Conservation (phyloP, 2,888 invertebrate species). For the Lydus trimaculatus region DNA sequence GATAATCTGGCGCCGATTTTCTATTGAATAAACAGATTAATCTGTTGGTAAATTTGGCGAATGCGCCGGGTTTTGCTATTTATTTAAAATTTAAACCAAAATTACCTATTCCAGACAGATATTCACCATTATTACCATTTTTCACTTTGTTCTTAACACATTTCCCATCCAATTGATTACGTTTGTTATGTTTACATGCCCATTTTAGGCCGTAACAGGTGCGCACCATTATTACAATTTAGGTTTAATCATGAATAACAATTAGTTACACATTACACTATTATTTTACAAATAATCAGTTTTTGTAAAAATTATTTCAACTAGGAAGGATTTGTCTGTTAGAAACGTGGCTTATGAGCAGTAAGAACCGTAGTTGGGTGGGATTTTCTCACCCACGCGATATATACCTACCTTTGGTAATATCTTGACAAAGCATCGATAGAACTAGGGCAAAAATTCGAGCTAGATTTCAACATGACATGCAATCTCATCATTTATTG, state of each 20-base stretch:
- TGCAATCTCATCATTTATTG: constrained; percentile 9
- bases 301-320: background rate
- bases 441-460: constrained; percentile 24
- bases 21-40: background rate
- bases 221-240: constrained; percentile 33
- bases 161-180: constrained; percentile 17
- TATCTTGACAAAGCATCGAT: constrained; percentile 30
- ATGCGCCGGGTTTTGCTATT: background rate
- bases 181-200: constrained; percentile 32
- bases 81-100: too few species aligned
- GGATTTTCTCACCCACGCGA: constrained; percentile 26
- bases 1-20: background rate
- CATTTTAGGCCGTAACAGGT: constrained; percentile 37
- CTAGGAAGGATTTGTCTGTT: too few species aligned
- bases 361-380: constrained; percentile 13
- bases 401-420: constrained; percentile 13
- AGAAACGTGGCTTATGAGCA: too few species aligned
- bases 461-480: constrained; percentile 22
- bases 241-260: constrained; percentile 2
- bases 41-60: background rate
- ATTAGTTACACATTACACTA: background rate
- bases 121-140: constrained; percentile 7
- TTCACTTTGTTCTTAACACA: constrained; percentile 12
- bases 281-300: background rate
- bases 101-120: constrained; percentile 28